Evolutionary conservation across 1,140 invertebrate genomes (phyloP), one percentile per base, ranked within the genome.

Genomic region (Drosophila tristis): DNA sequence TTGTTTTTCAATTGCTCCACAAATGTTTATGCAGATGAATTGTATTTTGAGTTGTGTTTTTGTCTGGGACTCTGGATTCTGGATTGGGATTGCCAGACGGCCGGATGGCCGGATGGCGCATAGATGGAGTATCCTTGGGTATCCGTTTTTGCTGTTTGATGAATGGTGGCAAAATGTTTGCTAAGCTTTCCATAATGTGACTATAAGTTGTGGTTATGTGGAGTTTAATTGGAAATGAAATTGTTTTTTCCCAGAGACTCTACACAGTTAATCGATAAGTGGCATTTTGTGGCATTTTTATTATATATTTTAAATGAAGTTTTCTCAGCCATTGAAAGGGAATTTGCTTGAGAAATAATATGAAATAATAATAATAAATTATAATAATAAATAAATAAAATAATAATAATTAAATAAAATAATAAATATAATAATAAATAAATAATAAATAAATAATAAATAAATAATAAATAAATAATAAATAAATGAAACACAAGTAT

Each of bases 11-110:
- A 87, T 87, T 78, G 82, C 82, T 86, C 49, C 81, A 81, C 78
- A 86, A 87, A 87, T 87, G 82, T 87, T 87, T 87, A 87, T 87
- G 82, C 82, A 87, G 82, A 82, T 87, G 84, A 82, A 87, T 87
- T 87, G 84, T 87, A 71, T 87, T 87, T 89, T 80, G 78, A 82
- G 72, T 79, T 89, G 75, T 70, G 71, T 87, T 76, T 82, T 77
- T 55, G 78, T 82, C 84, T 81, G 63, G 31, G 35, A 2, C 35
- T 39, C 53, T 84, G 47, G 25, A 49, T 50, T 57, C 56, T 56
- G 54, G 57, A 39, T 39, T 39, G 35, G 54, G 57, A 39, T 39
- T 39, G 35, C 35, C 35, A 39, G 54, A 62, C 50, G 59, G 16
- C 45, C 29, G 20, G 20, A 20, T 20, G 59, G 16, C 45, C 29